Conservation (phyloP, 2,113 vertebrate species). For the Hydropotes inermis region DNA sequence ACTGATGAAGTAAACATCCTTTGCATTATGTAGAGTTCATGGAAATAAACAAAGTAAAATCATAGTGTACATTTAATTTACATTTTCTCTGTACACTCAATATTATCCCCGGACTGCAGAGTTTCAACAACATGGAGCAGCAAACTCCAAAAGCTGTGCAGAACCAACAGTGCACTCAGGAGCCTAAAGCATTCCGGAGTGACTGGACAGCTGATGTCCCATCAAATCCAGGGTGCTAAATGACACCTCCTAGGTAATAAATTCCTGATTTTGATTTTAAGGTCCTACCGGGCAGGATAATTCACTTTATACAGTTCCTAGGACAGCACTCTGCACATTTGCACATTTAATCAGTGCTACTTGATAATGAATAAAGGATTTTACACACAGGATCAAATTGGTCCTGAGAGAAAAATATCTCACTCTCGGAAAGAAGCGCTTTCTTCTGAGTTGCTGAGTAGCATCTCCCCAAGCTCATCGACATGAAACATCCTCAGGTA, state of each 20-base stretch:
- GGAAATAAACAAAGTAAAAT: background rate
- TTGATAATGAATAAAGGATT: constrained; percentile 31
- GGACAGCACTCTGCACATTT: background rate
- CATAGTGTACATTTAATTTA: background rate
- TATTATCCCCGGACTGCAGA: background rate
- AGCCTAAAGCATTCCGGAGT: background rate
- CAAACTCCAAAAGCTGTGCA: background rate
- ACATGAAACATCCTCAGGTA: background rate
- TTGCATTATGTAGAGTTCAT: background rate
- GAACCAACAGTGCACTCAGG: background rate
- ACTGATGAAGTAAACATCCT: background rate
- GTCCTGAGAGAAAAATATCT: constrained; percentile 43
- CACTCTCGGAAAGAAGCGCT: background rate
- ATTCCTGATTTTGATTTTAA: constrained; percentile 41
- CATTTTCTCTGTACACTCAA: background rate
- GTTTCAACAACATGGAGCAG: background rate
- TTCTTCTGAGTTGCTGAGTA: background rate
- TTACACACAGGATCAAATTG: constrained; percentile 14
- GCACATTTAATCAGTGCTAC: constrained; percentile 36
- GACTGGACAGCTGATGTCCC: background rate
- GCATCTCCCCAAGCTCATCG: background rate
- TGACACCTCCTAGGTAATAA: background rate
- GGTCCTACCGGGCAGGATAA: constrained; percentile 37
- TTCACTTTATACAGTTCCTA: background rate
- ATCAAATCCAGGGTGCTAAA: background rate